These are phyloP conservation scores for Ctenicera cuprea DNA, from an alignment of 2,888 invertebrate species.

Conservation along the genomic window DNA sequence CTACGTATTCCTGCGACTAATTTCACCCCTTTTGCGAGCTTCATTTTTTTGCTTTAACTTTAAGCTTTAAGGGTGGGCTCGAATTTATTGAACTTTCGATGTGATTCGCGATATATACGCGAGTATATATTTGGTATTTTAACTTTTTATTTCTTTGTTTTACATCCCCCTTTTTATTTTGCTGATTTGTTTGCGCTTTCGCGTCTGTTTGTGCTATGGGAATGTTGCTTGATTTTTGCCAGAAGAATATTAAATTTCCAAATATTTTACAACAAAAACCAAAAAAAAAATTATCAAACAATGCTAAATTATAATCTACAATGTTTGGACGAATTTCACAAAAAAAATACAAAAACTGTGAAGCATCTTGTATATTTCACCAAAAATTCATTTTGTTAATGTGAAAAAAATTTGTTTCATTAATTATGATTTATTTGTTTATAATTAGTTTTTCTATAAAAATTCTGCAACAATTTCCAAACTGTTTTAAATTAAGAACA, in stretches of 20 bases:
- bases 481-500: neutral
- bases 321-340: no score
- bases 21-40: slow-evolving; percentile 61
- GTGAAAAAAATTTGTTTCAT: no score
- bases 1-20: slow-evolving; percentile 58
- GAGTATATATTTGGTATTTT: slow-evolving; percentile 25
- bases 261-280: slow-evolving; percentile 3
- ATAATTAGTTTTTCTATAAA: no score
- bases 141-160: slow-evolving; percentile 28
- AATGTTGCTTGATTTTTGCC: slow-evolving; percentile 3
- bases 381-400: no score
- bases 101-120: slow-evolving; percentile 25
- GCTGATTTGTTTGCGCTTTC: slow-evolving; percentile 3
- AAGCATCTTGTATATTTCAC: no score
- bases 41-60: slow-evolving; percentile 55
- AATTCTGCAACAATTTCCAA: neutral
- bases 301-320: no score
- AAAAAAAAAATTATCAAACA: no score
- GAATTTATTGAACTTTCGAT: slow-evolving; percentile 60
- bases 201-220: neutral
- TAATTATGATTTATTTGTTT: no score
- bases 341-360: no score
- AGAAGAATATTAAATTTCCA: slow-evolving; percentile 11
- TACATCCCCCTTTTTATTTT: slow-evolving; percentile 15
- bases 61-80: slow-evolving; percentile 54